Conservation (phyloP, 2,888 invertebrate species). For the Tenthredo distinguenda region DNA sequence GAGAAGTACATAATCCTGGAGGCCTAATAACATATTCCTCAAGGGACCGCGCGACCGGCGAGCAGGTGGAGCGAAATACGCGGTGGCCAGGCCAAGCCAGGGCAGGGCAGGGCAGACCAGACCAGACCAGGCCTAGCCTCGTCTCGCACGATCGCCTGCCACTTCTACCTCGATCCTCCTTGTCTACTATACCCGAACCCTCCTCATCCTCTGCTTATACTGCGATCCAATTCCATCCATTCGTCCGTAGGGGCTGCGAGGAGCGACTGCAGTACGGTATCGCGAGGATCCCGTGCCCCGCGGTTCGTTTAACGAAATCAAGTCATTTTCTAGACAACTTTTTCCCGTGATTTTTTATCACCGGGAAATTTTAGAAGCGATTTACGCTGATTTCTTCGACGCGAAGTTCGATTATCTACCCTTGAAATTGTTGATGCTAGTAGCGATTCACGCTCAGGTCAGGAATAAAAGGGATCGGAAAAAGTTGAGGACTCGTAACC, state of each 20-base stretch:
- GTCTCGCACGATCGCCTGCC: conserved; percentile 46
- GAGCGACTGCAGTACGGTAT: not conserved
- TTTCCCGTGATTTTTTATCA: too few species aligned
- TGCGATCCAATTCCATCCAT: conserved; percentile 46
- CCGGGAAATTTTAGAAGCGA: too few species aligned
- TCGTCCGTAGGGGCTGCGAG: conserved; percentile 37
- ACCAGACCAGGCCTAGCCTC: not conserved
- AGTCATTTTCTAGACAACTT: not conserved
- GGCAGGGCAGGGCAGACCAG: not conserved
- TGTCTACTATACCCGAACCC: conserved; percentile 10
- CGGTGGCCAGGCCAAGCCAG: not conserved
- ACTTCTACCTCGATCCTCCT: conserved; percentile 13
- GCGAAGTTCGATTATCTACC: not conserved
- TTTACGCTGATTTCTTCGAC: not conserved
- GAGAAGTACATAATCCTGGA: conserved; percentile 49
- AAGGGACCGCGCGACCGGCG: conserved; percentile 38
- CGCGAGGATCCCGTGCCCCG: not conserved
- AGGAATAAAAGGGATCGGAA: not conserved
- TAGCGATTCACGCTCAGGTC: not conserved
- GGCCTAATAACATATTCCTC: conserved; percentile 51
- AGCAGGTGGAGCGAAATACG: conserved; percentile 39
- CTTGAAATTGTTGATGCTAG: not conserved
- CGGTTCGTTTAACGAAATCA: not conserved
- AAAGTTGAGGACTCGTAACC: not conserved
- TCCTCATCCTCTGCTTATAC: not conserved